Conservation (phyloP, 2,797 vertebrate genomes). For the Epinephelus malabaricus region DNA sequence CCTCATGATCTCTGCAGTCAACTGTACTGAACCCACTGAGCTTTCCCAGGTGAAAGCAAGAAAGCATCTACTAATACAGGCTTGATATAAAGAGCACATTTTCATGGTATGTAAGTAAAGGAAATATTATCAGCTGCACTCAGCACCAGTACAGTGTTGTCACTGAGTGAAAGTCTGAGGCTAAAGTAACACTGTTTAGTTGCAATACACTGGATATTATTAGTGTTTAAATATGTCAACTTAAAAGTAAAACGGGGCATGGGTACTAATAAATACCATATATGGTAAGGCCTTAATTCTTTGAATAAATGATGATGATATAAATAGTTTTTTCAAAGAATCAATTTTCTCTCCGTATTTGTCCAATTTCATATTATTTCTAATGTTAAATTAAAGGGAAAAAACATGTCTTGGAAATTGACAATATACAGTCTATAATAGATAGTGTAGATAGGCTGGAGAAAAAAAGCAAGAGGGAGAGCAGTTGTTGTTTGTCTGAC, state of each 20-base stretch:
- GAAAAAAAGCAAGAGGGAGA: not conserved
- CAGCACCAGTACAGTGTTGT: not conserved
- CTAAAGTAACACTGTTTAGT: not conserved
- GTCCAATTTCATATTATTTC: not conserved
- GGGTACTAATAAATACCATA: not conserved
- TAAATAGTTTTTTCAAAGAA: not conserved
- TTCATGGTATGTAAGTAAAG: not conserved
- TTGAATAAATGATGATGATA: not conserved
- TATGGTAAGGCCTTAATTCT: not conserved
- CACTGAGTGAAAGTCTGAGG: not conserved
- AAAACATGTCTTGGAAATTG: not conserved
- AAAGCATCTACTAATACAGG: slow-evolving; percentile 14
- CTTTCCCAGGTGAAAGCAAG: not conserved
- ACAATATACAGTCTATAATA: not conserved
- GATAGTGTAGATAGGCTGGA: not conserved
- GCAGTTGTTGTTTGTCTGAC: slow-evolving; percentile 51
- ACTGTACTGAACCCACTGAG: not conserved
- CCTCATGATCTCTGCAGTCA: not conserved
- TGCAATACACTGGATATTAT: not conserved
- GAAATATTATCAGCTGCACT: slow-evolving; percentile 1
- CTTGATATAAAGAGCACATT: not conserved
- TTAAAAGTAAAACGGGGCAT: not conserved
- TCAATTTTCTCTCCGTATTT: slow-evolving; percentile 11
- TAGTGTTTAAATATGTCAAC: not conserved
- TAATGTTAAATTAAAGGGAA: not conserved